Percentiles rank a stretch among this genome's conserved stretches.
phyloP scores from a whole-genome alignment of 2,888 invertebrate species.

The Standfussiana lucernea region DNA sequence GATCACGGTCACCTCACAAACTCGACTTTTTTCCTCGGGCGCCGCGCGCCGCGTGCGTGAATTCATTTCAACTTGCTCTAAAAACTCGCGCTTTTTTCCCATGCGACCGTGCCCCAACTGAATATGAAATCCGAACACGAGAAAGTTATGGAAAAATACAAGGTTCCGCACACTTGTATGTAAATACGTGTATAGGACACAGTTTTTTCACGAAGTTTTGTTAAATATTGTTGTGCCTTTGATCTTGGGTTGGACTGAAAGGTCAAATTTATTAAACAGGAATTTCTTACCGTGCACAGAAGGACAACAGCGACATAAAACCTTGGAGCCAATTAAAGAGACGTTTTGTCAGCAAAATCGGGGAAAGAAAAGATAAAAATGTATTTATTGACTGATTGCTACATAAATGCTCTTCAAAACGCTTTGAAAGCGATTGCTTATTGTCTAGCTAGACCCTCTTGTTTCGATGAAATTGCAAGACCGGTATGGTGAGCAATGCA shows the following conservation, averaged over 20 bases:
- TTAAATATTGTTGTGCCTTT: not conserved
- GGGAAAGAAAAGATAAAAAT: not conserved
- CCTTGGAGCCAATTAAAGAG: not conserved
- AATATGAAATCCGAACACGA: slow-evolving; percentile 79
- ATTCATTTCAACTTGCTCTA: slow-evolving; percentile 82
- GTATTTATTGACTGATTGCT: not conserved
- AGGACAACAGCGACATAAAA: not conserved
- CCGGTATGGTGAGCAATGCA: not conserved
- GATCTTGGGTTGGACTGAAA: not conserved
- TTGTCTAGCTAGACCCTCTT: not conserved
- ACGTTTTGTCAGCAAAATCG: not conserved
- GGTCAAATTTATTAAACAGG: not conserved
- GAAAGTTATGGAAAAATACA: slow-evolving; percentile 71
- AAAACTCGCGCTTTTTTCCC: slow-evolving; percentile 78
- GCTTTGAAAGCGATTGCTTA: not conserved
- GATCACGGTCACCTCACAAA: slow-evolving; percentile 55
- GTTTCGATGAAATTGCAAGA: not conserved
- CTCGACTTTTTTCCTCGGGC: slow-evolving; percentile 54
- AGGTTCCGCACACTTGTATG: slow-evolving; percentile 51
- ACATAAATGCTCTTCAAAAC: not conserved
- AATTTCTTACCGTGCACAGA: not conserved
- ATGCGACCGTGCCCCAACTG: slow-evolving; percentile 73
- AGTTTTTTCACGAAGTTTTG: slow-evolving; percentile 17
- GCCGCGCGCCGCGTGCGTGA: slow-evolving; percentile 74
- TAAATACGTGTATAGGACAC: slow-evolving; percentile 26